Conservation (phyloP, 2,113 vertebrate species). For the Myiopsitta monachus region DNA sequence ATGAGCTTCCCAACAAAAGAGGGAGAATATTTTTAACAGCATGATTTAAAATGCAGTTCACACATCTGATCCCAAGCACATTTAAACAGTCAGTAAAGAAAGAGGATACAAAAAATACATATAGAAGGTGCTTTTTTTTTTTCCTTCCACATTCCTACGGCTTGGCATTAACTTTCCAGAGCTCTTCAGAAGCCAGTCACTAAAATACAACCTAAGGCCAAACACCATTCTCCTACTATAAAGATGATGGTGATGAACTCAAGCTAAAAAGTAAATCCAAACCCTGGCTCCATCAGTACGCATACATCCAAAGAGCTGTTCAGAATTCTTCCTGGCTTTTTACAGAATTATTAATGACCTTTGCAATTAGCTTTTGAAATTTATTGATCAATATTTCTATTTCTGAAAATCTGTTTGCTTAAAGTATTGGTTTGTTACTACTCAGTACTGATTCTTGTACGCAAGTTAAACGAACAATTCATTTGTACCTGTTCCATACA, state of each 20-base stretch:
- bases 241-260: slow-evolving; percentile 14
- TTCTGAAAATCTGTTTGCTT: slow-evolving; percentile 1
- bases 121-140: slow-evolving; percentile 69
- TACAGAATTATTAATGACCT: slow-evolving; percentile 33
- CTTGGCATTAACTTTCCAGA: slow-evolving; percentile 18
- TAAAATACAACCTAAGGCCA: slow-evolving; percentile 26
- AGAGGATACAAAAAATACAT: slow-evolving; percentile 72
- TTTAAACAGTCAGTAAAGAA: slow-evolving; percentile 76
- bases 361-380: background rate
- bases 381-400: background rate
- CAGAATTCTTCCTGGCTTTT: slow-evolving; percentile 16
- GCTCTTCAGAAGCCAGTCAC: slow-evolving; percentile 30
- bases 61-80: slow-evolving; percentile 70
- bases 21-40: slow-evolving; percentile 74
- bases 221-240: background rate
- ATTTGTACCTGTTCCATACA: slow-evolving; percentile 40
- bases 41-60: slow-evolving; percentile 73
- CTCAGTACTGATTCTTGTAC: slow-evolving; percentile 32
- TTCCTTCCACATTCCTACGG: slow-evolving; percentile 26
- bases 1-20: slow-evolving; percentile 79
- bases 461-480: slow-evolving; percentile 27
- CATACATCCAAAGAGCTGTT: background rate
- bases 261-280: slow-evolving; percentile 16
- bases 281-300: background rate
- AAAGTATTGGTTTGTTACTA: slow-evolving; percentile 42